Conservation (phyloP, 2,888 invertebrate genomes). For the Chironomus tentans region DNA sequence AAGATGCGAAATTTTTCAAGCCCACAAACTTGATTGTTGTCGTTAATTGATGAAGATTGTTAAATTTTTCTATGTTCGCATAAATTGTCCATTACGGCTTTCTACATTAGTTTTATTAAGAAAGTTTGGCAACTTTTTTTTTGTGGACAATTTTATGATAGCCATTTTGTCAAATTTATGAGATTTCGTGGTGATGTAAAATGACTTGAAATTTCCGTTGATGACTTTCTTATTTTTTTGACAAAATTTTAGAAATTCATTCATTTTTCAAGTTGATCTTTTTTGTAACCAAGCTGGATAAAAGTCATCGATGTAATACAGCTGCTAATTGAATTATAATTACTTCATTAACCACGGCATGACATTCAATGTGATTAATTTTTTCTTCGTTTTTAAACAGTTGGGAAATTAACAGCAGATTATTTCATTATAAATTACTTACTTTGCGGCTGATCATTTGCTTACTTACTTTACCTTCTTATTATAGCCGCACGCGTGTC, state of each 20-base stretch:
- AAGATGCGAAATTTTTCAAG: neutral
- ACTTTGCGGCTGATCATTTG: neutral
- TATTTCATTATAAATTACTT: neutral
- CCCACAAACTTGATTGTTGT: neutral
- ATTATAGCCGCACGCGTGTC: neutral
- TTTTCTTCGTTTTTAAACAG: neutral
- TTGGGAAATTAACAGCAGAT: neutral
- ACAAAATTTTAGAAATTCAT: too few relatives aligned
- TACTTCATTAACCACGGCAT: neutral
- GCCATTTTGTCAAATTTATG: neutral
- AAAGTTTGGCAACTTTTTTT: neutral
- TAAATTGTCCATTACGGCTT: neutral
- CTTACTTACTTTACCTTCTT: neutral
- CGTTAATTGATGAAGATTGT: conserved; percentile 6
- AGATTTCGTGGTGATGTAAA: too few relatives aligned
- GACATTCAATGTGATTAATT: neutral
- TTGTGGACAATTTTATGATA: neutral
- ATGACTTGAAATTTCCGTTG: too few relatives aligned
- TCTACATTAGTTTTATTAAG: neutral
- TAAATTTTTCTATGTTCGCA: neutral
- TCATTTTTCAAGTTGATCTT: too few relatives aligned
- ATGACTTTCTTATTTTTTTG: too few relatives aligned
- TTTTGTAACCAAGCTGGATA: neutral
- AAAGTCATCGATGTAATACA: neutral
- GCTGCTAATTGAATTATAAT: neutral